A percentile compares a stretch with the other conserved stretches of the same genome.
Evolutionary conservation across 2,888 invertebrate genomes (phyloP).

Genomic region (Amaurobius ferox): DNA sequence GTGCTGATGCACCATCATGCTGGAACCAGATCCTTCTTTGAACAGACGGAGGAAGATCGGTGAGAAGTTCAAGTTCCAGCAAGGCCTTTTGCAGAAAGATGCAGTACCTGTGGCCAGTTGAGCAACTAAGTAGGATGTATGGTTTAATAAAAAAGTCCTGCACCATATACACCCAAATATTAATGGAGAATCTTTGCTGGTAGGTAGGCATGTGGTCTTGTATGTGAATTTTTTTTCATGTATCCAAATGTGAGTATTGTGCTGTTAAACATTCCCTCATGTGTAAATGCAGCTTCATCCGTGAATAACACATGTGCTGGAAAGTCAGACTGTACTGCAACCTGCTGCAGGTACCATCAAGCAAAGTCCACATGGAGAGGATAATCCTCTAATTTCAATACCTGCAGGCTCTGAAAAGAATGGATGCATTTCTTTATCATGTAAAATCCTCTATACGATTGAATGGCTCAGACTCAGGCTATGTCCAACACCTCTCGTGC

Average conservation of each 20-base stretch:
- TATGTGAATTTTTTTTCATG: neutral
- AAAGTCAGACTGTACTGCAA: constrained; percentile 6
- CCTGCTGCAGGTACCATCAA: constrained; percentile 22
- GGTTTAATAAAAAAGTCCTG: constrained; percentile 10
- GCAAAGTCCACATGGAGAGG: neutral
- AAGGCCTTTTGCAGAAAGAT: constrained; percentile 19
- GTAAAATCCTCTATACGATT: no score
- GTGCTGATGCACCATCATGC: no score
- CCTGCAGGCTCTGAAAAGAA: no score
- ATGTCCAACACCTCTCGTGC: no score
- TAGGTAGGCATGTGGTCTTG: constrained; percentile 6
- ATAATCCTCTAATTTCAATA: constrained; percentile 9
- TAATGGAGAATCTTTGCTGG: neutral
- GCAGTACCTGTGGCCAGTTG: neutral
- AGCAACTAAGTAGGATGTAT: neutral
- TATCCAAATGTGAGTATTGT: neutral
- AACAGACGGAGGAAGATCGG: no score
- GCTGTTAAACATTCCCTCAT: constrained; percentile 6
- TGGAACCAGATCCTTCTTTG: no score
- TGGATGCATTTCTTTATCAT: no score
- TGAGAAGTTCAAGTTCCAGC: no score
- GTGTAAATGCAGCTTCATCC: constrained; percentile 23
- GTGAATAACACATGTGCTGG: constrained; percentile 7
- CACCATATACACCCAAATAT: constrained; percentile 10
- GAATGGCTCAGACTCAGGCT: no score